Base-by-base conservation (phyloP, 2,797 vertebrate species). In the Pantherophis vulpinus region DNA sequence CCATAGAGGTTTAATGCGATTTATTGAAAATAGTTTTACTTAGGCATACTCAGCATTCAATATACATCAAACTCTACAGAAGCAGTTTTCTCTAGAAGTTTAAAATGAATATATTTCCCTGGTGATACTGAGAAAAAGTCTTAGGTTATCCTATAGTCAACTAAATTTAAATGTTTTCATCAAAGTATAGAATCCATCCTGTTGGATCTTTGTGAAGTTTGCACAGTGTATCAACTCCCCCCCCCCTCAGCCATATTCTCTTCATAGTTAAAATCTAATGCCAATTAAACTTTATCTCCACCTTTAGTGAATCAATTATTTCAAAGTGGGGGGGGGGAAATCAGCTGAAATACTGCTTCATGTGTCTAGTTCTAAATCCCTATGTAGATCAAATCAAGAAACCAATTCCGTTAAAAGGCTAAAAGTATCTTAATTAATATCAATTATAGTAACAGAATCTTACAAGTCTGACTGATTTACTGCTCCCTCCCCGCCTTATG, bases 51-150 rank as follows among this genome's bases (percentile, higher is more conserved):
- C 90, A 63, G n/a, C 59, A 63, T 61, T 66, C 93, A 86, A 87
- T 91, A 91, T 42, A 89, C 94, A 94, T 86, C 93, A 93, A 96
- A 96, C 88, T 10, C 66, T 93, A 95, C 56, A 95, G 91, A 90
- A 94, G 94, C 66, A 42, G 91, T 88, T 58, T 56, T 93, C 94
- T 96, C 93, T 93, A 92, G n/a, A 95, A 96, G 95, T 91, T 94
- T 92, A 61, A 87, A 90, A 94, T 92, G 18, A 95, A 95, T 95
- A 95, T 63, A 95, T 91, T 93, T 86, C 95, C 95, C 93, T 37
- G 91, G 66, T 0, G 0, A 93, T 94, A 94, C 61, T 93, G 89
- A 96, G 47, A 51, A 91, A 93, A 96, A 93, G 18, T 61, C 66
- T 93, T 94, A 88, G 66, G 87, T 9, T 93, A 95, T 92, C 96